Evolutionary conservation across 1,140 invertebrate species (phyloP), one percentile per base, ranked within the genome.

Genomic region (Marisa cornuarietis): DNA sequence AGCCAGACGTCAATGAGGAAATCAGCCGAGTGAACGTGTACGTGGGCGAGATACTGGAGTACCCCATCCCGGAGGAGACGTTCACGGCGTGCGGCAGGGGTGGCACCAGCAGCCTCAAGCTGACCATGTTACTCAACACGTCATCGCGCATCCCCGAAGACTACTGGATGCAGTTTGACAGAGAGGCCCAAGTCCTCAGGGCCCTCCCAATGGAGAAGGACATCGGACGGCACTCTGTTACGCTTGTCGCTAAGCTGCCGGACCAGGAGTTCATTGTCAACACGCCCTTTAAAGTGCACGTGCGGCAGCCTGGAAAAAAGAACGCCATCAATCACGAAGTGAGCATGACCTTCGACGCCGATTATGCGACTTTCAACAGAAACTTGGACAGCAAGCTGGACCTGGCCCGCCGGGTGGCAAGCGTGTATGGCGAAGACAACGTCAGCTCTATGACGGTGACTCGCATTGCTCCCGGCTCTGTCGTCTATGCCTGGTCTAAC

Each of bases 61-160:
- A 89, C 88, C 94, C 94, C 90, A 95, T 98, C 74, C 93, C 87
- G 11, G 86, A 96, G 93, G 96, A 98, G 86, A 95, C 96, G 0
- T 98, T 97, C 92, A 95, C 88, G 97, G 98, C 92, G 65, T 94
- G 94, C 1, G 95, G 97, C 89, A 96, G 96, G 89, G 95, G 95
- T 26, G 94, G 94, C 79, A 94, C 95, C 0, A 90, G 93, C 58
- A 93, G 94, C 79, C 92, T 97, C 83, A 93, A 94, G 71, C 92
- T 98, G 81, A 93, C 93, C 4, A 91, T 98, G 0, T 92, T 95
- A 95, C 97, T 0, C 89, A 92, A 62, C 91, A 92, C 61, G 89
- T 93, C 11, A 62, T 82, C 76, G 7, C 26, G 31, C 0, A 74
- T 88, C 14, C 78, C 82, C 22, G 16, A 66, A 0, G 82, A 83